Evolutionary conservation across 2,113 vertebrate species (phyloP).

Genomic region (Microcebus jonahi): DNA sequence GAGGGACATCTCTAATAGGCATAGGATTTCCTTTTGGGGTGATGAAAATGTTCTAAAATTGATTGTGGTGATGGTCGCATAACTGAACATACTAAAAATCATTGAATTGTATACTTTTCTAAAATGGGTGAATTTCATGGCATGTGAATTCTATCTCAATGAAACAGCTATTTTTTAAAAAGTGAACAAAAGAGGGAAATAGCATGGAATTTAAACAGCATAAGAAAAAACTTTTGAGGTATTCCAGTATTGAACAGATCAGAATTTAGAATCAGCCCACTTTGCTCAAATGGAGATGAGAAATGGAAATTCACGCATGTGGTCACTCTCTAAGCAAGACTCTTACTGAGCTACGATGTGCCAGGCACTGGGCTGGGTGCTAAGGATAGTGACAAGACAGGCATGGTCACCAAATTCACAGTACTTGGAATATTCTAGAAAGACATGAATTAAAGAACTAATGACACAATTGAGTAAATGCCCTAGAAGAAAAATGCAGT

Average conservation of each 20-base stretch:
- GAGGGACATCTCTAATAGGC: background rate
- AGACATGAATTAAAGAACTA: slow-evolving; percentile 18
- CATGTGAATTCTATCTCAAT: background rate
- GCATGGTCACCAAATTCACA: background rate
- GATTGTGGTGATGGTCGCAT: background rate
- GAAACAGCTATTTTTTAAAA: slow-evolving; percentile 33
- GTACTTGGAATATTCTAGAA: background rate
- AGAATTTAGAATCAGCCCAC: background rate
- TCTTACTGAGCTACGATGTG: background rate
- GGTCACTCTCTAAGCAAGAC: background rate
- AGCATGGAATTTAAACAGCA: background rate
- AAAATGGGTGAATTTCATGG: background rate
- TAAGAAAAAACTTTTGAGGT: background rate
- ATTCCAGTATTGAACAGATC: background rate
- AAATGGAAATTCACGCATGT: background rate
- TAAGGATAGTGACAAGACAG: slow-evolving; percentile 26
- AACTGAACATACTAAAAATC: slow-evolving; percentile 23
- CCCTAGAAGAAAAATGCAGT: slow-evolving; percentile 3
- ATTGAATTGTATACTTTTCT: background rate
- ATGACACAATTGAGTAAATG: background rate
- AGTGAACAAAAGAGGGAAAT: background rate
- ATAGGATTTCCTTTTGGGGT: background rate
- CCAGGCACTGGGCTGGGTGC: background rate
- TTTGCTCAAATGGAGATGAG: background rate
- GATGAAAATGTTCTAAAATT: slow-evolving; percentile 39